Base-by-base conservation (phyloP, 2,888 invertebrate genomes). In the Plagiodera versicolora region DNA sequence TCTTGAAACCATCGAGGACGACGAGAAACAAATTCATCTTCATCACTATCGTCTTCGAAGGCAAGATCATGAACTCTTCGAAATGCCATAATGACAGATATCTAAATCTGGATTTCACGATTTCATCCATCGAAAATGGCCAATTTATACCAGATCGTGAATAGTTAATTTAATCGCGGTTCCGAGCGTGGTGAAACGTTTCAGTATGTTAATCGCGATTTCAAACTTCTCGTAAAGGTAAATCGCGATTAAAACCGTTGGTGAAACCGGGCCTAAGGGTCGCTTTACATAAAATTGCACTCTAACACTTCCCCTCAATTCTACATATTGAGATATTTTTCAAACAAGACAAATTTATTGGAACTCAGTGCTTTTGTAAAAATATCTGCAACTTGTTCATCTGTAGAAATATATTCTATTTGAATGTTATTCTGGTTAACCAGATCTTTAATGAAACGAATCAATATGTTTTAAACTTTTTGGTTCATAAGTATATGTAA, bases 211-310 rank as follows among this genome's bases (percentile, higher is more conserved):
- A 51, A 51, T 51, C 30, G 28, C n/a, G n/a, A 14, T 16, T 24
- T 2, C 28, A 50, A 32, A 32, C 8, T 10, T 32, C 8, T 32
- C 32, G 32, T 8, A 9, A 11, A 48, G 17, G 19, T 18, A 17
- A 69, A 68, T 68, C 68, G 70, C 65, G 67, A 61, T 70, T 69
- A 69, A 72, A 69, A 70, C 61, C 61, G 63, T 61, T 64, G 61
- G 71, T 68, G 67, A 67, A 66, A 67, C 69, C 68, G 67, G 68
- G 70, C 68, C 63, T 39, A 6, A 39, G 18, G 17, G 24, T 24
- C 24, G n/a, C n/a, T n/a, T n/a, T n/a, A n/a, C n/a, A 32, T 32
- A 32, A 10, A 45, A 45, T 45, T 39, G 39, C 10, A n/a, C 39
- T 39, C 39, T 39, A 39, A 39, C 16, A 39, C 39, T 8, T 39